Conservation (phyloP, 2,113 vertebrate species). For the Varanus komodoensis region DNA sequence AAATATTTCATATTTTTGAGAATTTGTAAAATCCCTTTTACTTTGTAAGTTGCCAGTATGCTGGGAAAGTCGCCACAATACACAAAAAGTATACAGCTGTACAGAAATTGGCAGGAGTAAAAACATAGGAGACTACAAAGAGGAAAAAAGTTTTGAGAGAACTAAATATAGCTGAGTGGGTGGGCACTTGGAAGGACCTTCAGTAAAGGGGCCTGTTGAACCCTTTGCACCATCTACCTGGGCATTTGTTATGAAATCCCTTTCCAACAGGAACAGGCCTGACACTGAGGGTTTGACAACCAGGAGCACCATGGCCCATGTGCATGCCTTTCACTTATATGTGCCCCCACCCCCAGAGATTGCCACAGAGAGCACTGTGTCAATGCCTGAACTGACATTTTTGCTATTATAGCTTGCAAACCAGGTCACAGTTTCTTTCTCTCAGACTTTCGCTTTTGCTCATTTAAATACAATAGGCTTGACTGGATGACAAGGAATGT, state of each 20-base stretch:
- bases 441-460: neutral
- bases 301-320: neutral
- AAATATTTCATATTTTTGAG: slow-evolving; percentile 65
- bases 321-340: neutral
- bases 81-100: slow-evolving; percentile 77
- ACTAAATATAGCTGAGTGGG: slow-evolving; percentile 78
- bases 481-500: neutral
- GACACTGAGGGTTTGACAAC: neutral
- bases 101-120: slow-evolving; percentile 79
- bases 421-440: neutral
- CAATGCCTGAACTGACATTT: neutral
- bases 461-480: neutral
- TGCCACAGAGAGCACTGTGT: neutral
- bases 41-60: slow-evolving; percentile 73
- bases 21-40: slow-evolving; percentile 80
- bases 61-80: slow-evolving; percentile 83
- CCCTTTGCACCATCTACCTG: slow-evolving; percentile 65
- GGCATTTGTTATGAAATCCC: slow-evolving; percentile 17
- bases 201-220: slow-evolving; percentile 65
- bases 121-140: slow-evolving; percentile 79
- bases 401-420: neutral
- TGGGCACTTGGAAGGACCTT: slow-evolving; percentile 74
- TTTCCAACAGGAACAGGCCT: neutral
- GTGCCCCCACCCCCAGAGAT: neutral
- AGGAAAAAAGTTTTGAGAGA: slow-evolving; percentile 79